phyloP scores from a whole-genome alignment of 2,113 vertebrate species.

The Oreotrochilus melanogaster region DNA sequence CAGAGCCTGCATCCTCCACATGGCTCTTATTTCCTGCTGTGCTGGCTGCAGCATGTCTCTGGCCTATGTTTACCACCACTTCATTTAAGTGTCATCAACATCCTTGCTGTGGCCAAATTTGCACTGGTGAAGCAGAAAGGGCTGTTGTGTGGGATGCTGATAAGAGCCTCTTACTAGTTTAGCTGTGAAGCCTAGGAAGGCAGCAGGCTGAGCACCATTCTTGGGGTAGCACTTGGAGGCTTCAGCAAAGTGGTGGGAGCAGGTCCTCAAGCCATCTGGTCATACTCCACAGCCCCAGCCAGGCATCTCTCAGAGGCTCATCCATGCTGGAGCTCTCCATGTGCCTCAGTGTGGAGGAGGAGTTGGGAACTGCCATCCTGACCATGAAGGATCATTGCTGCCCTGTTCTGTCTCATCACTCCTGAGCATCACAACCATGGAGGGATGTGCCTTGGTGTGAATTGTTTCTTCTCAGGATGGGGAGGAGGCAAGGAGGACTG shows the following conservation, averaged over 20 bases:
- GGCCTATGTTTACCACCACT: conserved; percentile 7
- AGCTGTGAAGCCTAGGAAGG: neutral
- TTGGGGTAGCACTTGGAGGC: neutral
- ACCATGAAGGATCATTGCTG: rapidly evolving
- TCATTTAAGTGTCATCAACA: neutral
- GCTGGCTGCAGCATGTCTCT: conserved; percentile 14
- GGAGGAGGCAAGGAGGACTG: neutral
- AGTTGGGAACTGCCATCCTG: neutral
- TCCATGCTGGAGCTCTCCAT: neutral
- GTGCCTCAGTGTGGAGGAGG: neutral
- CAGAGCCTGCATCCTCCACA: rapidly evolving
- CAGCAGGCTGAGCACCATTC: neutral
- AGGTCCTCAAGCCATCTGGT: neutral
- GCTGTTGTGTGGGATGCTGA: neutral
- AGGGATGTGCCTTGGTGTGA: rapidly evolving
- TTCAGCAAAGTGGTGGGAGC: neutral
- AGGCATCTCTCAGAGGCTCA: neutral
- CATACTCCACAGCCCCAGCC: neutral
- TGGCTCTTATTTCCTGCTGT: rapidly evolving
- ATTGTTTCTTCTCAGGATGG: neutral
- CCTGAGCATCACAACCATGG: neutral
- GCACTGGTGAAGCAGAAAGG: neutral
- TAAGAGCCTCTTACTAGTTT: conserved; percentile 19
- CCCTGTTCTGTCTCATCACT: neutral
- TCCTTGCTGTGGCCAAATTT: neutral